A percentile compares a stretch with the other conserved stretches of the same genome.
Evolutionary conservation across 1,140 invertebrate species (phyloP).

Genomic region (Penaeus japonicus): DNA sequence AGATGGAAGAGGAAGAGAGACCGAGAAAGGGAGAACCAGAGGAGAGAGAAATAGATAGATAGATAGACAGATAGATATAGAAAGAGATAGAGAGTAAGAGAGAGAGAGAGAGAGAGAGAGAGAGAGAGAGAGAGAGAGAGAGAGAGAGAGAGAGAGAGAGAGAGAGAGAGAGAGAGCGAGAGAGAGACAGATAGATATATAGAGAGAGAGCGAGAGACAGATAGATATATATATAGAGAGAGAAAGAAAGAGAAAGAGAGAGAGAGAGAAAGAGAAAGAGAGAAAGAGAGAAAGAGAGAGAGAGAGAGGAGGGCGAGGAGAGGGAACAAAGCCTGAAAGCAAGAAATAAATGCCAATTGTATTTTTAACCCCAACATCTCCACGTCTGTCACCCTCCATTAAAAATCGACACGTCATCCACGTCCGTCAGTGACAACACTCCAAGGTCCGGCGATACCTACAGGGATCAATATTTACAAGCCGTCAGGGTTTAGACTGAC

Average conservation of each 20-base stretch:
- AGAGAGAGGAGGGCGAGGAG: background rate
- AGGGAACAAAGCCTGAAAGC: too few relatives aligned
- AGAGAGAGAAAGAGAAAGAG: background rate
- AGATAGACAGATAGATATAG: too few relatives aligned
- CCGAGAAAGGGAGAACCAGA: background rate
- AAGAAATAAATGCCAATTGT: too few relatives aligned
- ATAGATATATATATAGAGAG: background rate
- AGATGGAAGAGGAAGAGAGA: background rate
- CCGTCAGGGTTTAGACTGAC: conserved; percentile 20
- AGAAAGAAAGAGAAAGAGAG: background rate
- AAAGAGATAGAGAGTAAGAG: background rate
- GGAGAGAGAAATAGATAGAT: background rate
- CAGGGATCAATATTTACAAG: conserved; percentile 18
- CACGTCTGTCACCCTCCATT: background rate
- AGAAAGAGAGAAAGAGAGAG: background rate
- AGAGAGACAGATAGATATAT: background rate
- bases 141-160: background rate
- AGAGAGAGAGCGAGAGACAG: background rate
- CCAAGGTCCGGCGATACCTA: background rate
- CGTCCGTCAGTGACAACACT: background rate
- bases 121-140: too few relatives aligned
- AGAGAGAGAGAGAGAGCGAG: background rate
- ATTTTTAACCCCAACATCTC: too few relatives aligned
- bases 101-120: background rate
- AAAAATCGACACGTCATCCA: background rate